Conservation (phyloP, 2,113 vertebrate genomes). For the Campylomormyrus tamandua region DNA sequence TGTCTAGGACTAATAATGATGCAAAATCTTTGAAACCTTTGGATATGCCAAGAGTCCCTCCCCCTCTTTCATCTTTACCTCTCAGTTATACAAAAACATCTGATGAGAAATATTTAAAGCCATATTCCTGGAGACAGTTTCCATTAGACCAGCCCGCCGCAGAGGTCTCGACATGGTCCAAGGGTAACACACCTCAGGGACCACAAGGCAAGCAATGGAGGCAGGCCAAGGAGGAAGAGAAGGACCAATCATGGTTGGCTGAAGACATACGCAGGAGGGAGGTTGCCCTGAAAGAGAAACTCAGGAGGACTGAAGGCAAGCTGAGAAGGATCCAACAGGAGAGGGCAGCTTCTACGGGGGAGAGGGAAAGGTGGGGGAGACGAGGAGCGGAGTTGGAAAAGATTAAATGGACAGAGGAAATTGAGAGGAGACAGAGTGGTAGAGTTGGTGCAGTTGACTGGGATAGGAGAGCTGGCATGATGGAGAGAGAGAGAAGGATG, state of each 20-base stretch:
- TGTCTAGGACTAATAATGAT: not conserved
- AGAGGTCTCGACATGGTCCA: constrained; percentile 23
- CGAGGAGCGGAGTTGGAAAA: constrained; percentile 7
- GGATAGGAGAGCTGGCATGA: constrained; percentile 21
- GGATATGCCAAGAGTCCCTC: constrained; percentile 21
- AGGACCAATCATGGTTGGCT: constrained; percentile 45
- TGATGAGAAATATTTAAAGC: constrained; percentile 26
- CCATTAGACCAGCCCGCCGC: constrained; percentile 7
- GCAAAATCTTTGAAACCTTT: constrained; percentile 19
- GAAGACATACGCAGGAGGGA: constrained; percentile 65
- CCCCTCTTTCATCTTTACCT: constrained; percentile 22
- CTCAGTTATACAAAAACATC: not conserved
- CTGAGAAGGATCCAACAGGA: constrained; percentile 61
- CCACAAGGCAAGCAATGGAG: not conserved
- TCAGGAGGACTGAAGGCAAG: constrained; percentile 57
- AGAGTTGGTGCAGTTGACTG: constrained; percentile 8
- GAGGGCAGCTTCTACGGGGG: constrained; percentile 39
- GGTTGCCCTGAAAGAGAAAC: constrained; percentile 61
- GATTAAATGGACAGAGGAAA: not conserved
- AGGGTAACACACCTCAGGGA: not conserved
- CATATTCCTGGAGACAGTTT: not conserved
- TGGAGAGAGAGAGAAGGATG: not conserved
- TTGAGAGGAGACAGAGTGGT: constrained; percentile 26
- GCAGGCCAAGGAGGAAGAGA: not conserved
- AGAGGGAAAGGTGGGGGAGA: constrained; percentile 33